Conservation (phyloP, 2,888 invertebrate genomes). For the Calameuta idolon region DNA sequence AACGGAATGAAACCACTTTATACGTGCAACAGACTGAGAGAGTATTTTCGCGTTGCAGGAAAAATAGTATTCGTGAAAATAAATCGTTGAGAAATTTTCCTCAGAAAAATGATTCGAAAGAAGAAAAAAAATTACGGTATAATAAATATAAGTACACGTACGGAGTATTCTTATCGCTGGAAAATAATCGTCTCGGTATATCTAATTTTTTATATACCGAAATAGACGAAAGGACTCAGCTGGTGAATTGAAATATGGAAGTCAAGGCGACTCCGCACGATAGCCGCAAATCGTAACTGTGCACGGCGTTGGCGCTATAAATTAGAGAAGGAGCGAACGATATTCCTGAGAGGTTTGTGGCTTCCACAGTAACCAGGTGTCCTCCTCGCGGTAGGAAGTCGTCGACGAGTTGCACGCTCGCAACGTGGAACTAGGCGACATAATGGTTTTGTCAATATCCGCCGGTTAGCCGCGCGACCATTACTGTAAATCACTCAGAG, state of each 20-base stretch:
- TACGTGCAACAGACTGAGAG: not conserved
- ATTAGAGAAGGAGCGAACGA: not conserved
- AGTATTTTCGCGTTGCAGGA: not conserved
- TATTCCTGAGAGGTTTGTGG: not conserved
- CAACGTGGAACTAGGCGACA: not conserved
- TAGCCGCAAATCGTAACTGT: not conserved
- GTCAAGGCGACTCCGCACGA: not conserved
- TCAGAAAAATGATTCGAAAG: not conserved
- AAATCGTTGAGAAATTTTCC: not conserved
- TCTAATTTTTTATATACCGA: not conserved
- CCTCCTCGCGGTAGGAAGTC: not conserved
- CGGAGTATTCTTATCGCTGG: not conserved
- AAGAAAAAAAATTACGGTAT: not conserved
- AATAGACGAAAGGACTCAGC: not conserved
- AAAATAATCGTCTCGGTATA: not conserved
- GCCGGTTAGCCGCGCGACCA: constrained; percentile 6
- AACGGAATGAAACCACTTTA: not conserved
- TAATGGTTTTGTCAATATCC: constrained; percentile 10
- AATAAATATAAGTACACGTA: not conserved
- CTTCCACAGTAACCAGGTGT: not conserved
- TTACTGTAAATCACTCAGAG: constrained; percentile 8
- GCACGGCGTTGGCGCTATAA: not conserved
- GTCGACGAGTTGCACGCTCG: not conserved
- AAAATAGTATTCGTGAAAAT: not conserved
- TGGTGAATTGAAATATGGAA: not conserved